These are phyloP conservation scores for Drosophila leonis DNA, from an alignment of 2,888 invertebrate species.

Conservation along the genomic window DNA sequence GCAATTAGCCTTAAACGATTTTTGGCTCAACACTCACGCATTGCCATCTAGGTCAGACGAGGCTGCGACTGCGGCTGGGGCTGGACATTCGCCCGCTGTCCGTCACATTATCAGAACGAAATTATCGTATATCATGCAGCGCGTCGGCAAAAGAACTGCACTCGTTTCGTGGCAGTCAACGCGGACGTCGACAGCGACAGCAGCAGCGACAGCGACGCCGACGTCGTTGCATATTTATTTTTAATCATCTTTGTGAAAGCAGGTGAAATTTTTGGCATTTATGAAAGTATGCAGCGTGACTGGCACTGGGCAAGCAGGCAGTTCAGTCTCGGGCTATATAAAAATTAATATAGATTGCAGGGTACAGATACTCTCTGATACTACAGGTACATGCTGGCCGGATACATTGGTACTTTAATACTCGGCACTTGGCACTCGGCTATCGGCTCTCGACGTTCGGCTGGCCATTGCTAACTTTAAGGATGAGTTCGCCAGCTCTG, in stretches of 20 bases:
- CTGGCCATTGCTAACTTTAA: conserved; percentile 3
- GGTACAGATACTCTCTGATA: conserved; percentile 69
- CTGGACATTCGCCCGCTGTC: conserved; percentile 50
- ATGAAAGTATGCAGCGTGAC: conserved; percentile 82
- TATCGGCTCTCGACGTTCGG: not conserved
- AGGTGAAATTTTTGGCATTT: conserved; percentile 83
- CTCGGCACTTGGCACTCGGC: conserved; percentile 6
- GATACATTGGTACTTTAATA: conserved; percentile 12
- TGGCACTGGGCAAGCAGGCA: conserved; percentile 37
- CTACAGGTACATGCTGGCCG: conserved; percentile 14
- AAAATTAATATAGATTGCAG: conserved; percentile 83
- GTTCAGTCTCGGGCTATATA: conserved; percentile 51
- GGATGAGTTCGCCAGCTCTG: conserved; percentile 22
- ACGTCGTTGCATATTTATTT: conserved; percentile 77
- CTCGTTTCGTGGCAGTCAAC: conserved; percentile 57
- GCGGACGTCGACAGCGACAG: not conserved
- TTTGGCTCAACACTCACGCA: conserved; percentile 81
- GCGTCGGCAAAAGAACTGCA: conserved; percentile 61
- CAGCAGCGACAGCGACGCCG: conserved; percentile 8
- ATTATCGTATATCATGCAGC: conserved; percentile 80
- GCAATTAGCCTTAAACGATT: conserved; percentile 83
- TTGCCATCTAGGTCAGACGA: conserved; percentile 73
- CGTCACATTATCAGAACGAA: conserved; percentile 82
- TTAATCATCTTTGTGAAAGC: conserved; percentile 83
- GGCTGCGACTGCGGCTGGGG: conserved; percentile 2